Evolutionary conservation across 2,113 vertebrate species (phyloP).

Genomic region (Ctenomys sociabilis): DNA sequence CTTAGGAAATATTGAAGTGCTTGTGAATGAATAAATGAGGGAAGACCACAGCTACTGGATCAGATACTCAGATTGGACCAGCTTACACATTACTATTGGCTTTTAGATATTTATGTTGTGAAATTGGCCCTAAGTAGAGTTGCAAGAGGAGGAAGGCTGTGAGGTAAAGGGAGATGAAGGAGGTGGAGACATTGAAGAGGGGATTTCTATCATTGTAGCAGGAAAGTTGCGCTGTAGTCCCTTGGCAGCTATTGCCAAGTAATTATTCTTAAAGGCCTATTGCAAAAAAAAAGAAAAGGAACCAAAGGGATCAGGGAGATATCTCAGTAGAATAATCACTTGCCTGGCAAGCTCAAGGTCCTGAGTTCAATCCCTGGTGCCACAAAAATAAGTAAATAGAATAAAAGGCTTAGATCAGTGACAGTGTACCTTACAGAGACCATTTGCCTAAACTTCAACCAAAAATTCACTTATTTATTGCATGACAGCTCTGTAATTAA

Average conservation of each 20-base stretch:
- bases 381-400: too few relatives aligned
- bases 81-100: neutral
- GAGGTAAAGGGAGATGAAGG: neutral
- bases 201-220: neutral
- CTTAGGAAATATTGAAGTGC: neutral
- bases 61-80: neutral
- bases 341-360: too few relatives aligned
- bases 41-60: rapidly evolving
- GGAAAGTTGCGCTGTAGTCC: neutral
- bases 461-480: neutral
- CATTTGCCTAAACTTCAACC: neutral
- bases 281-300: too few relatives aligned
- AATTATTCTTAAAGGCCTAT: neutral
- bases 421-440: neutral
- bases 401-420: neutral
- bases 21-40: neutral
- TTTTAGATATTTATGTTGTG: neutral
- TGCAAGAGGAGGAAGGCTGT: rapidly evolving
- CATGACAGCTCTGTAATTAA: neutral
- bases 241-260: neutral
- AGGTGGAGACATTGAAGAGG: neutral
- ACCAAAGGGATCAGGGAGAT: too few relatives aligned
- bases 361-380: too few relatives aligned
- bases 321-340: too few relatives aligned
- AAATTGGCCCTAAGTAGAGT: neutral